A percentile compares a stretch with the other conserved stretches of the same genome.
phyloP scores from a whole-genome alignment of 2,888 invertebrate genomes.

The Patella ulyssiponensis region DNA sequence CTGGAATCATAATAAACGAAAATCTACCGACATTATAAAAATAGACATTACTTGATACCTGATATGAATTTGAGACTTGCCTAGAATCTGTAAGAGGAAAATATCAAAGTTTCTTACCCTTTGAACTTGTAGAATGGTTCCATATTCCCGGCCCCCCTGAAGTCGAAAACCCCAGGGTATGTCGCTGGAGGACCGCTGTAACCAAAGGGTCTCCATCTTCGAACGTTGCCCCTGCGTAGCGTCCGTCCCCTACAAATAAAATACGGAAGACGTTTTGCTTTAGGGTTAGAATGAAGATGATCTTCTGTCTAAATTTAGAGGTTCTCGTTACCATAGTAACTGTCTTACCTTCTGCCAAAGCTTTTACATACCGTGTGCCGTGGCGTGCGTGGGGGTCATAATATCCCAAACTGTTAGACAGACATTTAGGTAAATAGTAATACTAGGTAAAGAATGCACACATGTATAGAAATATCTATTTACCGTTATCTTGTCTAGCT shows the following conservation, averaged over 20 bases:
- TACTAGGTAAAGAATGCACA: no score
- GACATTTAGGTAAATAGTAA: no score
- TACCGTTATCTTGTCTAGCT: no score
- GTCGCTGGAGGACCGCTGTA: conserved; percentile 63
- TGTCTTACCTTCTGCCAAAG: conserved; percentile 6
- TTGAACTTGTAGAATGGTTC: conserved; percentile 65
- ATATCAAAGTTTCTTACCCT: conserved; percentile 58
- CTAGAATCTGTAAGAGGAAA: not conserved
- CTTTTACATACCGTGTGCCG: not conserved
- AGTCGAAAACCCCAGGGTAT: conserved; percentile 72
- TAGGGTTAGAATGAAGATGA: conserved; percentile 30
- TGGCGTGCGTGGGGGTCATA: conserved; percentile 8
- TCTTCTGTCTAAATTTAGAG: conserved; percentile 44
- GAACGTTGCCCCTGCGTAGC: conserved; percentile 17
- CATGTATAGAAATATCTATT: no score
- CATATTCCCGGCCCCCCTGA: conserved; percentile 68
- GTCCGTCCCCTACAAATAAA: conserved; percentile 26
- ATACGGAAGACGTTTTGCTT: conserved; percentile 21
- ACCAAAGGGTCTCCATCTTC: conserved; percentile 68
- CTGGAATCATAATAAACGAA: no score
- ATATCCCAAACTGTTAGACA: no score
- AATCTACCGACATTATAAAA: no score
- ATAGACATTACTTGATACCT: not conserved
- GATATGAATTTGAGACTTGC: not conserved
- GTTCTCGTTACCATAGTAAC: conserved; percentile 43